These are phyloP conservation scores for Doryteuthis pealeii DNA, from an alignment of 1,140 invertebrate genomes.

Conservation along the genomic window DNA sequence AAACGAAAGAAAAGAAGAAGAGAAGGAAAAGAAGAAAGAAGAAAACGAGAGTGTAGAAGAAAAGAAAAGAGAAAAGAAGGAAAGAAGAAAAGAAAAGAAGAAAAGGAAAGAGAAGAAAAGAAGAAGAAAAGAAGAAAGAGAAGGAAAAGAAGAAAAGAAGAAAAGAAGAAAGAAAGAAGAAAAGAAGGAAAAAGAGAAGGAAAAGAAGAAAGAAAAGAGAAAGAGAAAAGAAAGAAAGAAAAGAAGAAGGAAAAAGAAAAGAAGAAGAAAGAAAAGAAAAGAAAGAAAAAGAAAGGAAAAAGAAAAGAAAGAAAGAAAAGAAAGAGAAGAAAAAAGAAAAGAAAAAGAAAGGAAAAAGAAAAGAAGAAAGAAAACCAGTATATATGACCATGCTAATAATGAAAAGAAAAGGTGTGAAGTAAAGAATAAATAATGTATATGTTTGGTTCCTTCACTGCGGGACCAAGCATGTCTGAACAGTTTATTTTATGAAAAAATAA, in stretches of 20 bases:
- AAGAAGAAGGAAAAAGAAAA: constrained; percentile 20
- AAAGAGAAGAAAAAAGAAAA: neutral
- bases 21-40: constrained; percentile 1
- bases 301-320: constrained; percentile 16
- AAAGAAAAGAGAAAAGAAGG: neutral
- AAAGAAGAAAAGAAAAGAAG: neutral
- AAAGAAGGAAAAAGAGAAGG: constrained; percentile 14
- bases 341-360: constrained; percentile 5
- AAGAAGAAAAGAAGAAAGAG: constrained; percentile 14
- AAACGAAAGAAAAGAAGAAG: neutral
- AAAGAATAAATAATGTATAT: too few relatives aligned
- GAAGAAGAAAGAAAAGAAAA: constrained; percentile 15
- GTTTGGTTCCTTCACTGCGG: too few relatives aligned
- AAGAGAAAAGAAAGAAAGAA: constrained; percentile 16
- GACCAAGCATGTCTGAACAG: too few relatives aligned
- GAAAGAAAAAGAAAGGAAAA: constrained; percentile 21
- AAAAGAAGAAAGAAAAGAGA: constrained; percentile 19
- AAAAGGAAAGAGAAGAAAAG: constrained; percentile 7
- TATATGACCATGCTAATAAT: too few relatives aligned
- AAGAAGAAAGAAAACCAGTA: neutral
- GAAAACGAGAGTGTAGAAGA: constrained; percentile 2
- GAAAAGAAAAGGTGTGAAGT: too few relatives aligned
- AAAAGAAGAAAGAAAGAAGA: constrained; percentile 20
- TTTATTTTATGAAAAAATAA: too few relatives aligned
- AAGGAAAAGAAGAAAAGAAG: constrained; percentile 20